A percentile compares a stretch with the other conserved stretches of the same genome.
Conservation (phyloP, 2,113 vertebrate species). For the Erythrolamprus reginae region DNA sequence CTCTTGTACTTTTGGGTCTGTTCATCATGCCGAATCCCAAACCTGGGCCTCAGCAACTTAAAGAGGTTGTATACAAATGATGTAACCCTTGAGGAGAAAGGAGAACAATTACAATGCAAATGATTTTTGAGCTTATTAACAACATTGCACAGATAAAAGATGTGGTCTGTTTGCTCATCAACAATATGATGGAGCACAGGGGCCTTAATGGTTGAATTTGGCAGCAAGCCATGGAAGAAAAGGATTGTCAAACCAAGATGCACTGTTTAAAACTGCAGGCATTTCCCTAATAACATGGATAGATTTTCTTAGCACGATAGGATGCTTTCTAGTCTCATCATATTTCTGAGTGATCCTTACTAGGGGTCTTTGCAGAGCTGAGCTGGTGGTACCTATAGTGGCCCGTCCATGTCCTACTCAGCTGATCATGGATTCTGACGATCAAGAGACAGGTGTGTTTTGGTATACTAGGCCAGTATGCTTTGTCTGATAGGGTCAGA, state of each 20-base stretch:
- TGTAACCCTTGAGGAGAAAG: background rate
- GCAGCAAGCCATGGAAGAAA: background rate
- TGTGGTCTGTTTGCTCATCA: background rate
- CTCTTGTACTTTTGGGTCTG: background rate
- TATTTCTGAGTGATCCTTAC: background rate
- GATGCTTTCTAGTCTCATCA: background rate
- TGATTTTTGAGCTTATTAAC: background rate
- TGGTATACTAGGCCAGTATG: too few relatives aligned
- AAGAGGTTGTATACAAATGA: slow-evolving; percentile 20
- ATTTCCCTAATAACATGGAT: background rate
- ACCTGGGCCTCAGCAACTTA: background rate
- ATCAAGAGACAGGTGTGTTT: too few relatives aligned
- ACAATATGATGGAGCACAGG: background rate
- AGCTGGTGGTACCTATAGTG: background rate
- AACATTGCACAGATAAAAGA: slow-evolving; percentile 6
- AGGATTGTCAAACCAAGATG: slow-evolving; percentile 12
- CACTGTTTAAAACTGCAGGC: background rate
- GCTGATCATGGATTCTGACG: too few relatives aligned
- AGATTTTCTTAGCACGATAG: background rate
- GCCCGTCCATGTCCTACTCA: too few relatives aligned
- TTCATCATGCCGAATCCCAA: background rate
- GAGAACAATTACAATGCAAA: background rate
- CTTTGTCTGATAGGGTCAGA: too few relatives aligned
- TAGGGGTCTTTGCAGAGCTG: background rate
- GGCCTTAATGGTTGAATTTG: slow-evolving; percentile 3